Conservation (phyloP, 2,797 vertebrate species). For the Natrix natrix region DNA sequence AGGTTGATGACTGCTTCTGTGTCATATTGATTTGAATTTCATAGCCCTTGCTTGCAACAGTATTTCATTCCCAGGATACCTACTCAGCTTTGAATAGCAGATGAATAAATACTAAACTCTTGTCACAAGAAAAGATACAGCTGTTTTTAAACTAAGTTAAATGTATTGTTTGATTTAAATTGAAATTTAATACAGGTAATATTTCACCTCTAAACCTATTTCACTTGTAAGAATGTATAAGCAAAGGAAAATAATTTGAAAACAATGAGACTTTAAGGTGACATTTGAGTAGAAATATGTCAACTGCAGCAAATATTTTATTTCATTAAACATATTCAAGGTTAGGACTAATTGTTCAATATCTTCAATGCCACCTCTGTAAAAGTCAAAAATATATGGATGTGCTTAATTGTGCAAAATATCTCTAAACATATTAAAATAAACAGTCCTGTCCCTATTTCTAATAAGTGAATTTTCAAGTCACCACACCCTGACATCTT, state of each 20-base stretch:
- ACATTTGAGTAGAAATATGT: neutral
- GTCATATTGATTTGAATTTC: slow-evolving; percentile 71
- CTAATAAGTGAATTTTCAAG: neutral
- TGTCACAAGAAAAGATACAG: slow-evolving; percentile 21
- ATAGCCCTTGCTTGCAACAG: slow-evolving; percentile 52
- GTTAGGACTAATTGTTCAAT: neutral
- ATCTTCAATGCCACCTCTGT: neutral
- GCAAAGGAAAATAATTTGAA: neutral
- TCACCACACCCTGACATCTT: neutral
- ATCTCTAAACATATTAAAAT: neutral
- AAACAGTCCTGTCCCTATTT: neutral
- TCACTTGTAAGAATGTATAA: neutral
- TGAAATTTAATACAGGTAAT: neutral
- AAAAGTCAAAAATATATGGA: neutral
- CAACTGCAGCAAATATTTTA: neutral
- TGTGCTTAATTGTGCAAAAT: neutral
- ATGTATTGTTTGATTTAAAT: neutral
- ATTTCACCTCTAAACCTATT: neutral
- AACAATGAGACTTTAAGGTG: neutral
- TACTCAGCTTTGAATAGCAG: slow-evolving; percentile 33
- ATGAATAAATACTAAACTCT: slow-evolving; percentile 52
- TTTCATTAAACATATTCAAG: neutral
- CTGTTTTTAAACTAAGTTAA: slow-evolving; percentile 15
- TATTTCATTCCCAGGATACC: slow-evolving; percentile 57
- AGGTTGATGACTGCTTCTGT: slow-evolving; percentile 72